Base-by-base conservation (phyloP, 2,797 vertebrate species). In the Acrossocheilus fasciatus region DNA sequence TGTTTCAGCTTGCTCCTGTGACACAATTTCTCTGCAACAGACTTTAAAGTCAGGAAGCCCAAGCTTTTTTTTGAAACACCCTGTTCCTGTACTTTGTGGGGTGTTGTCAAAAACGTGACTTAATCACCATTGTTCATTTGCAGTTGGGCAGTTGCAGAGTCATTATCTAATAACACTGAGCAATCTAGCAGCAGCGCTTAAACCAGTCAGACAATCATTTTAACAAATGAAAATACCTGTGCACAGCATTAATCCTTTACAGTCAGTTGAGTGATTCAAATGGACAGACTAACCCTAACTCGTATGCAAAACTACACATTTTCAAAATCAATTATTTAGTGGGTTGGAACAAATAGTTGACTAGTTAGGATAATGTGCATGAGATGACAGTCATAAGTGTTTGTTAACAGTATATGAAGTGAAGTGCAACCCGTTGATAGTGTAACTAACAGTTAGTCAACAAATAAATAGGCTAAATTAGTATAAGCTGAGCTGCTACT, bases 61-160 rank as follows among this genome's bases (percentile, higher is more conserved):
- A 80, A 36, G 41, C 26, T 20, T 54, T 39, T 69, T 57, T 77
- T 45, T 23, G 0, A 70, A 85, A 73, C 52, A 2, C 41, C 20
- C n/a, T 81, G 6, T 69, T 30, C 23, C 9, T 10, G 4, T n/a
- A 18, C 23, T 70, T 80, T 45, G 26, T 57, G 6, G 23, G 68
- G 20, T 73, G 26, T 45, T 23, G 23, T 41, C 23, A 34, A 30
- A 70, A 59, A 59, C 0, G 17, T 62, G 52, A 59, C n/a, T 59
- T 26, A 64, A 74, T 73, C 72, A 39, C 52, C 8, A 14, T 75
- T 75, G 82, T 66, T 84, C 64, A 11, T 76, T 76, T 47, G 68
- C 81, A 74, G n/a, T 64, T 50, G 41, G 70, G 70, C 70, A 43
- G 34, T 43, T 78, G 74, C 34, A 52, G 23, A 64, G 39, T 54